Conservation (phyloP, 2,797 vertebrate genomes). For the Myoxocephalus aenaeus region DNA sequence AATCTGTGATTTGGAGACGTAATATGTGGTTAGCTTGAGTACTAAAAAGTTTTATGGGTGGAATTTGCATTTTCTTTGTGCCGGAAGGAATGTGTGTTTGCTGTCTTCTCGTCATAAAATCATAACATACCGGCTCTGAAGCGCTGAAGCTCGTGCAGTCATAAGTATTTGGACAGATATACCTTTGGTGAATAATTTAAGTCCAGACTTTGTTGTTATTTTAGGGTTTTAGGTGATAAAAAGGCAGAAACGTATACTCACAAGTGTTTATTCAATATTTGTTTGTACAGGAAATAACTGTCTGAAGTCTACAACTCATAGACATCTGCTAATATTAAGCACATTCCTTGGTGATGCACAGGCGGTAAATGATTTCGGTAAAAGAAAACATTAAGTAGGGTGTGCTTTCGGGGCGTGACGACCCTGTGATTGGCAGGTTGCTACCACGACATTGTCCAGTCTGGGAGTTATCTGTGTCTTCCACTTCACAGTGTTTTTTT, state of each 20-base stretch:
- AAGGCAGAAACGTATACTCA: background rate
- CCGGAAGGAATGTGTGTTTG: slow-evolving; percentile 31
- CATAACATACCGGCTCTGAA: slow-evolving; percentile 15
- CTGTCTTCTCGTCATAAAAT: slow-evolving; percentile 29
- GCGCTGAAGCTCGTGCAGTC: background rate
- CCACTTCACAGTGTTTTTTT: too few relatives aligned
- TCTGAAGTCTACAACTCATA: background rate
- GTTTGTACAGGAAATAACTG: background rate
- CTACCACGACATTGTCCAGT: too few relatives aligned
- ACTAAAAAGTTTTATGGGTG: slow-evolving; percentile 45
- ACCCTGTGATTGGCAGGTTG: too few relatives aligned
- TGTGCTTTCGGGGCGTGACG: too few relatives aligned
- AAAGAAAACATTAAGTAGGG: too few relatives aligned
- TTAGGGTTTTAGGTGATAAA: background rate
- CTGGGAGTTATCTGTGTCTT: too few relatives aligned
- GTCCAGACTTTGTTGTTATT: background rate
- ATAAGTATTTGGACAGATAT: slow-evolving; percentile 18
- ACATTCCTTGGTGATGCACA: background rate
- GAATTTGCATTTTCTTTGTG: slow-evolving; percentile 33
- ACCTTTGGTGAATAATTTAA: background rate
- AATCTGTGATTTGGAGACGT: slow-evolving; percentile 47
- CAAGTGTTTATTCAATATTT: background rate
- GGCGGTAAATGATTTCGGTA: too few relatives aligned
- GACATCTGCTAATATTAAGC: background rate
- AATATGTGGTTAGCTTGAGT: slow-evolving; percentile 22